Evolutionary conservation across 1,140 invertebrate species (phyloP).

Genomic region (Drosophila ananassae): DNA sequence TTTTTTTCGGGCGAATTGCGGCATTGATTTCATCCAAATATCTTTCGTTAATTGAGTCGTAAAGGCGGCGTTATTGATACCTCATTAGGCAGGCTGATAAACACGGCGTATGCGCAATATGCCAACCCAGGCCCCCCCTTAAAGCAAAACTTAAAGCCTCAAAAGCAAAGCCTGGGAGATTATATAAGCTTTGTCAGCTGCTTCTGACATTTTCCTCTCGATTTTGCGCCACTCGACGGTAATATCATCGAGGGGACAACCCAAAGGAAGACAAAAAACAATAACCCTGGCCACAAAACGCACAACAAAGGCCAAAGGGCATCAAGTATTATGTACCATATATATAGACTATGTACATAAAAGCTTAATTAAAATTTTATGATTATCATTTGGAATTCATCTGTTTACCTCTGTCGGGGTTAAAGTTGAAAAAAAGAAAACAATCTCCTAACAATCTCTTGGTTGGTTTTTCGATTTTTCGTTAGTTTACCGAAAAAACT

Average conservation of each 20-base stretch:
- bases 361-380: conserved; percentile 71
- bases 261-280: conserved; percentile 8
- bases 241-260: conserved; percentile 35
- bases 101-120: conserved; percentile 63
- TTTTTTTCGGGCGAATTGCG: conserved; percentile 4
- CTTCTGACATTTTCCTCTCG: conserved; percentile 41
- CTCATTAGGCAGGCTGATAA: conserved; percentile 72
- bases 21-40: conserved; percentile 58
- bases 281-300: conserved; percentile 23
- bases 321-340: conserved; percentile 9
- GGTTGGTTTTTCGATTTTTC: conserved; percentile 22
- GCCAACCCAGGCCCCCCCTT: not conserved
- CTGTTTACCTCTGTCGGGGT: conserved; percentile 35
- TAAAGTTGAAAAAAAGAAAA: conserved; percentile 20
- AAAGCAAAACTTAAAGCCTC: conserved; percentile 40
- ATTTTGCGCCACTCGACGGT: conserved; percentile 26
- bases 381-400: conserved; percentile 58
- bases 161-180: conserved; percentile 1
- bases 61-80: conserved; percentile 75
- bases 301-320: conserved; percentile 34
- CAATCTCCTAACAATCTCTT: not conserved
- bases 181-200: conserved; percentile 45
- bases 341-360: conserved; percentile 25
- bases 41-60: conserved; percentile 71
- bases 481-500: not conserved